Conservation (phyloP, 2,113 vertebrate species). For the Mustela lutreola region DNA sequence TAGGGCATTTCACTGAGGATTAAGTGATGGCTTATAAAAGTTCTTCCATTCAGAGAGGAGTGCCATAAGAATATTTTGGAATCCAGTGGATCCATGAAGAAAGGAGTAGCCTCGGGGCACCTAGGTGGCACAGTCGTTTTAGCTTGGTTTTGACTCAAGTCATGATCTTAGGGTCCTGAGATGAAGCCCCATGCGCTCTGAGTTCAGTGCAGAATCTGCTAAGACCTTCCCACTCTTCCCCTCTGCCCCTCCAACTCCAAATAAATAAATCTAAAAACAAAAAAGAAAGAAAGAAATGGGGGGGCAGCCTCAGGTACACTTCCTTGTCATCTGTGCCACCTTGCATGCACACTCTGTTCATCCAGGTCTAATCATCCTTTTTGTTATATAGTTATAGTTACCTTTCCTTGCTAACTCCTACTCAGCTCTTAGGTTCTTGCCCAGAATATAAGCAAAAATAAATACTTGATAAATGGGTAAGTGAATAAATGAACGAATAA, state of each 20-base stretch:
- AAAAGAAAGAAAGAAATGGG: neutral
- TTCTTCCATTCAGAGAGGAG: neutral
- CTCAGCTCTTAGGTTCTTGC: neutral
- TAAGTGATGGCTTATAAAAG: neutral
- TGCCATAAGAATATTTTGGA: neutral
- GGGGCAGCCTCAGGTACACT: neutral
- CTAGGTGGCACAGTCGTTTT: neutral
- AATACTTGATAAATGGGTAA: neutral
- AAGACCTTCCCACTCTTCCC: neutral
- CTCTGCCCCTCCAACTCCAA: neutral
- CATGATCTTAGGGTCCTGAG: neutral
- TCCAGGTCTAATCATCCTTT: neutral
- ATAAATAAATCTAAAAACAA: neutral
- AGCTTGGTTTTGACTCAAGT: neutral
- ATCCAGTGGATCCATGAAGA: neutral
- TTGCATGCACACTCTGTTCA: too few species aligned
- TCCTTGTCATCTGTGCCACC: neutral
- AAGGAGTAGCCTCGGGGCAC: neutral
- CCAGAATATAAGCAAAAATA: neutral
- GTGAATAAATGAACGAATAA: neutral
- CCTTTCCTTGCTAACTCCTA: neutral
- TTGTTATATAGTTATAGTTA: neutral
- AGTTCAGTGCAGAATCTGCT: neutral
- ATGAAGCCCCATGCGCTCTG: neutral
- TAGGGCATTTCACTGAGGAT: neutral